Base-by-base conservation (phyloP, 1,140 invertebrate species). In the Laupala kohalensis region DNA sequence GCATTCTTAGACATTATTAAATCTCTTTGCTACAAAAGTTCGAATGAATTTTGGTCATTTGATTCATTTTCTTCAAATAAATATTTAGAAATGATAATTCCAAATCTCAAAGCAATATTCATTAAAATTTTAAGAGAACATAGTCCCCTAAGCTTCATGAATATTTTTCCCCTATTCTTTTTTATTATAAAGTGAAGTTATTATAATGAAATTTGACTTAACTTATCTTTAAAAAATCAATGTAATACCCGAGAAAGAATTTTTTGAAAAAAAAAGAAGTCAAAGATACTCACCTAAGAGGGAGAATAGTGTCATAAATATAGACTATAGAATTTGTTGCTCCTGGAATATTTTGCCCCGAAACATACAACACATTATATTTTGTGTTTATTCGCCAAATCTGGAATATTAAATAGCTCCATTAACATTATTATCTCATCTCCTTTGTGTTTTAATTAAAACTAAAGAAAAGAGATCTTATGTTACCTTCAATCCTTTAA, bases 331-430 rank as follows among this genome's bases (percentile, higher is more conserved):
- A 86, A 78, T 93, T 92, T 0, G 85, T 89, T 76, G 87, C 86
- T 12, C 96, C 96, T 62, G 95, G 91, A 73, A 96, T 85, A 29
- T 82, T 86, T 9, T 86, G 85, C n/a, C 94, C 95, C 74, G 86
- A 80, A 12, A 97, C 89, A 85, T 91, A 99, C 25, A 99, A 83
- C 0, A 98, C 88, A 84, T 98, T 97, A 78, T 95, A 90, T 78
- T 95, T 94, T 15, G 91, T 94, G 79, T 98, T 97, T 62, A 98
- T 94, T 74, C 96, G 86, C 79, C 92, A 86, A 75, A 99, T 90
- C 88, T 90, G 77, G 24, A 81, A 79, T 9, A 12, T 37, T 23
- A 19, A 25, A 25, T 63, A 70, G 12, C 6, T 64, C n/a, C 13
- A 25, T 62, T 15, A 69, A 19, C 25, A 63, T 24, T 30, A 69